These are phyloP conservation scores for Siderastrea siderea DNA, from an alignment of 92 coral and sea anemone species.

Conservation along the genomic window DNA sequence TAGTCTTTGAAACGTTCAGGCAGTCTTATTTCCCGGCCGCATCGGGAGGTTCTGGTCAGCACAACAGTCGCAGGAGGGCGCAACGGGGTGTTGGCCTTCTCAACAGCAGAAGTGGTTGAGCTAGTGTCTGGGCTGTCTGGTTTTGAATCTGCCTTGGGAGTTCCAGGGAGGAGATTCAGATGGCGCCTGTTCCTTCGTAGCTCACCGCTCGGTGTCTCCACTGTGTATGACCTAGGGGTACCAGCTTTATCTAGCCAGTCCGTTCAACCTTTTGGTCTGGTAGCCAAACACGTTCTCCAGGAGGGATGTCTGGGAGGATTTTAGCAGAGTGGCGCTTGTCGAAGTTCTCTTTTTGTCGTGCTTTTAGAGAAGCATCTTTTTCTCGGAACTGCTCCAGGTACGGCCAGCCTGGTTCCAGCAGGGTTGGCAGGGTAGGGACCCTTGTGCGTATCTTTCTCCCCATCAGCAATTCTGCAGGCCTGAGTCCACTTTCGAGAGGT, in stretches of 20 bases:
- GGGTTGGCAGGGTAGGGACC: slow-evolving; percentile 34
- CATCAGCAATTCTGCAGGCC: slow-evolving; percentile 62
- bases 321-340: slow-evolving; percentile 55
- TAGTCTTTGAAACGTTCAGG: slow-evolving; percentile 31
- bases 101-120: not conserved
- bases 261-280: slow-evolving; percentile 54
- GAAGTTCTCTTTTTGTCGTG: slow-evolving; percentile 56
- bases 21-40: slow-evolving; percentile 27
- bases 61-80: not conserved
- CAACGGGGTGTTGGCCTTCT: not conserved
- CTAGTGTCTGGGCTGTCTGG: not conserved
- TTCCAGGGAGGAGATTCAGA: slow-evolving; percentile 54
- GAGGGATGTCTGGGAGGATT: slow-evolving; percentile 38
- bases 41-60: not conserved
- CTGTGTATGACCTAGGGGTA: slow-evolving; percentile 16
- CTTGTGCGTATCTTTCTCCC: slow-evolving; percentile 42
- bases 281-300: slow-evolving; percentile 64
- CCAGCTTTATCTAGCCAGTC: slow-evolving; percentile 42
- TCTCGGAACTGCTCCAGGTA: slow-evolving; percentile 53
- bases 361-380: slow-evolving; percentile 45
- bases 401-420: slow-evolving; percentile 50
- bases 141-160: not conserved
- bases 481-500: slow-evolving; percentile 45
- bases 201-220: slow-evolving; percentile 51
- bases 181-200: slow-evolving; percentile 69